Base-by-base conservation (phyloP, 2,888 invertebrate species). In the Petrophora chlorosata region DNA sequence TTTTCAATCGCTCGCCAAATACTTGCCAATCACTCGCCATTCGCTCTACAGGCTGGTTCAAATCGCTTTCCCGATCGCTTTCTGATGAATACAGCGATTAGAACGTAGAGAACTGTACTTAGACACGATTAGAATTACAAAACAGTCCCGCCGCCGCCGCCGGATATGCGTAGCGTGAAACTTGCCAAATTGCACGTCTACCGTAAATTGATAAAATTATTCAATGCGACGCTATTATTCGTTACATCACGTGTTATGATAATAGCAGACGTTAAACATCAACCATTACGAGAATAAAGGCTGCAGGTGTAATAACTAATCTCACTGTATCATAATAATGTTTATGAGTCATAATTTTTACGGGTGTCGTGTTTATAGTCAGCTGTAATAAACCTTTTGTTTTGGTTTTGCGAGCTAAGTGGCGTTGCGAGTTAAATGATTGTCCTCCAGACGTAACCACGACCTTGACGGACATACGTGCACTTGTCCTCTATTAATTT, bases 381-480 rank as follows among this genome's bases (percentile, higher is more conserved):
- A 7, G 56, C 41, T 44, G 44, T 38, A 46, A 52, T 52, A 48
- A 50, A 57, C 43, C 50, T 61, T 63, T 65, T 70, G 63, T 67
- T 65, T 68, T 61, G 59, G 61, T 56, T 60, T 61, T 65, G 60
- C 45, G 54, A 49, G 38, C 38, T 53, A 65, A 63, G 65, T 56
- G 56, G 55, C 47, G 59, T 38, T 42, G 57, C 54, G 58, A 56
- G 55, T 53, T 59, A 63, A 61, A 65, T 65, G 69, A 67, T 64
- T 68, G 67, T 68, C 69, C 72, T 73, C 71, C 63, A 72, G 72
- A 71, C 73, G 56, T 61, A 61, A 61, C 56, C 63, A 53, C 56
- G 70, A 72, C 73, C 73, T 73, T 73, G 65, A 53, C 51, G 26
- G 42, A 28, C 39, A 10, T 58, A 64, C 56, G 60, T 64, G 61